Evolutionary conservation across 1,140 invertebrate genomes (phyloP).

Genomic region (Paraescarpia echinospica): DNA sequence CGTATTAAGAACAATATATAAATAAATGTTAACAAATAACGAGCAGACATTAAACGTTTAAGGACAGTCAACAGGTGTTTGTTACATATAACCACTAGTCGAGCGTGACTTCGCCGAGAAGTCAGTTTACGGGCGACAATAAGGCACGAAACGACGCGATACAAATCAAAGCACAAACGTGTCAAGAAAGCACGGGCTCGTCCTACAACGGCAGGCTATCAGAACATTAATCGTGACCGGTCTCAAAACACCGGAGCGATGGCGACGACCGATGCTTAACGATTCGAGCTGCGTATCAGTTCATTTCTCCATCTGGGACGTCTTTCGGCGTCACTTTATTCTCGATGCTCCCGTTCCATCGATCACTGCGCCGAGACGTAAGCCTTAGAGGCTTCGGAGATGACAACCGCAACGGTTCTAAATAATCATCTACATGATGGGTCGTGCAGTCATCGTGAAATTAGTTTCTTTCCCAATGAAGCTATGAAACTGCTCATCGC

Average conservation of each 20-base stretch:
- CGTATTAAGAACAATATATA: too few species aligned
- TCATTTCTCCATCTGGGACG: neutral
- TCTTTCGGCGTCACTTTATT: neutral
- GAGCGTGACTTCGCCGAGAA: neutral
- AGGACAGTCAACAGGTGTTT: neutral
- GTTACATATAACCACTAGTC: neutral
- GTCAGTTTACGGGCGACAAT: neutral
- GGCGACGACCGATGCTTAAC: neutral
- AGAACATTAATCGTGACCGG: neutral
- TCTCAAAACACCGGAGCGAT: neutral
- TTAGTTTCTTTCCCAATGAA: neutral
- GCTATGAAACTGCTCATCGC: neutral
- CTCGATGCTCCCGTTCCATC: neutral
- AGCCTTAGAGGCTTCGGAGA: neutral
- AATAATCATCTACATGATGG: neutral
- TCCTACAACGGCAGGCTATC: neutral
- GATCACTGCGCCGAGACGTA: neutral
- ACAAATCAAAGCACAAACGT: neutral
- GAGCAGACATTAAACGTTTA: too few species aligned
- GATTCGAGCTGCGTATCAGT: neutral
- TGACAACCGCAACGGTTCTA: neutral
- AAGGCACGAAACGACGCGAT: neutral
- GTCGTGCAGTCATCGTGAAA: neutral
- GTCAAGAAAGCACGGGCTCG: neutral
- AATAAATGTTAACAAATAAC: too few species aligned